Evolutionary conservation across 2,113 vertebrate species (phyloP).

Genomic region (Scatophagus argus): DNA sequence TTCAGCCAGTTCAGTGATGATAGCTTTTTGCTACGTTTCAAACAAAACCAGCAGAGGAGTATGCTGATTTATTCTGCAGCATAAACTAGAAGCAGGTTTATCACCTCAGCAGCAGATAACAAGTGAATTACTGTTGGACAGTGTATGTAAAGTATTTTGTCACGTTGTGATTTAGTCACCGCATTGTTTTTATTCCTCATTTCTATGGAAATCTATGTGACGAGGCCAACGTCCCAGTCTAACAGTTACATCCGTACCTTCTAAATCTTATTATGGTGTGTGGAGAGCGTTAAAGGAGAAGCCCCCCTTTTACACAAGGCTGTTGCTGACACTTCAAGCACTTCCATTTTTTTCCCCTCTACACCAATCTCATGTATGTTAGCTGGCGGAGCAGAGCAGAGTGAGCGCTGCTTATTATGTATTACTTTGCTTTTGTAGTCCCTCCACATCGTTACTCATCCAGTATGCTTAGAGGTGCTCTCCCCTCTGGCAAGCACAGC

Average conservation of each 20-base stretch:
- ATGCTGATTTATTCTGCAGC: constrained; percentile 25
- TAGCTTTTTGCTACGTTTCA: constrained; percentile 28
- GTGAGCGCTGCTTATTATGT: constrained; percentile 70
- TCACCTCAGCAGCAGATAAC: constrained; percentile 4
- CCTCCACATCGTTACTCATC: constrained; percentile 78
- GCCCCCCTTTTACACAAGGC: constrained; percentile 17
- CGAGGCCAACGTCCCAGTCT: constrained; percentile 28
- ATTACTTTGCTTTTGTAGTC: constrained; percentile 80
- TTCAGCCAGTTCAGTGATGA: constrained; percentile 31
- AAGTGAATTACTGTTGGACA: background rate
- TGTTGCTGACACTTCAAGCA: constrained; percentile 55
- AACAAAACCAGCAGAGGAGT: constrained; percentile 9
- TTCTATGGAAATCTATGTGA: constrained; percentile 55
- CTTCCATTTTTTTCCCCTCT: constrained; percentile 42
- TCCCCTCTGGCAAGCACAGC: constrained; percentile 80
- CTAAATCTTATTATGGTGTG: constrained; percentile 42
- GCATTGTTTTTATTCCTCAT: constrained; percentile 36
- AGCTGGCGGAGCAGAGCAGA: constrained; percentile 63
- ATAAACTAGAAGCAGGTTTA: constrained; percentile 11
- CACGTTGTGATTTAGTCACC: constrained; percentile 21
- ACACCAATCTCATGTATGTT: constrained; percentile 69
- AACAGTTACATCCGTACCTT: constrained; percentile 22
- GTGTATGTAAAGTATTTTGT: constrained; percentile 37
- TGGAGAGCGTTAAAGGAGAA: constrained; percentile 11
- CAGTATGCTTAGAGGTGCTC: constrained; percentile 80